Base-by-base conservation (phyloP, 2,113 vertebrate species). In the Psilopsiagon aurifrons region DNA sequence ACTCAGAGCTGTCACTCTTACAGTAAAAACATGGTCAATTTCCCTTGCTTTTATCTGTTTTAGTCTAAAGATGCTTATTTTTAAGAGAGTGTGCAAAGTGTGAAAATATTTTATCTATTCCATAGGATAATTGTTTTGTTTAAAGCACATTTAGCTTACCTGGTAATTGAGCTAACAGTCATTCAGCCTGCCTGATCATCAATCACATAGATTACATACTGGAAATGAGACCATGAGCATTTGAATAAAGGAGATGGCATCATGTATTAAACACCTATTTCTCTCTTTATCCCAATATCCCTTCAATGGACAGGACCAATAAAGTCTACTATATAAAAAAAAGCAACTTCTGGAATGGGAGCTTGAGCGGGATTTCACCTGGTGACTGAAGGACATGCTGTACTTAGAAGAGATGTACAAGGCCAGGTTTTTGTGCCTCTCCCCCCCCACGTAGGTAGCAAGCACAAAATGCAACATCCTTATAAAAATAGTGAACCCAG, bases 1-100 rank as follows among this genome's bases (percentile, higher is more conserved):
- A 83, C 70, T 90, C 77, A 84, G 55, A 84, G 74, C 55, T 85
- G 69, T 60, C 90, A n/a, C 82, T 78, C 80, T 63, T 86, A 47
- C 28, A 67, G 37, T 37, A 47, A 74, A 85, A 74, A 78, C 20
- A 37, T 75, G 84, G 94, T 24, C 64, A 25, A 17, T 77, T 91
- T 74, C 64, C 35, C 31, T 83, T 67, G 52, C 69, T 92, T 95
- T 76, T 51, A 92, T 69, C 51, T 79, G 59, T 69, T 73, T 90
- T 94, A 47, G 17, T 37, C 69, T 85, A 82, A 94, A 92, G 88
- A n/a, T 49, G 66, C 47, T 85, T 47, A 67, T 85, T 67, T 43
- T 82, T 93, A 52, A 78, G 55, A 80, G 39, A 85, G 47, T 12
- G 37, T 74, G 90, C 46, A 92, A 89, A 90, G 66, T 17, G 20